Evolutionary conservation across 2,797 vertebrate species (phyloP).

Genomic region (Rhodeus uyekii): DNA sequence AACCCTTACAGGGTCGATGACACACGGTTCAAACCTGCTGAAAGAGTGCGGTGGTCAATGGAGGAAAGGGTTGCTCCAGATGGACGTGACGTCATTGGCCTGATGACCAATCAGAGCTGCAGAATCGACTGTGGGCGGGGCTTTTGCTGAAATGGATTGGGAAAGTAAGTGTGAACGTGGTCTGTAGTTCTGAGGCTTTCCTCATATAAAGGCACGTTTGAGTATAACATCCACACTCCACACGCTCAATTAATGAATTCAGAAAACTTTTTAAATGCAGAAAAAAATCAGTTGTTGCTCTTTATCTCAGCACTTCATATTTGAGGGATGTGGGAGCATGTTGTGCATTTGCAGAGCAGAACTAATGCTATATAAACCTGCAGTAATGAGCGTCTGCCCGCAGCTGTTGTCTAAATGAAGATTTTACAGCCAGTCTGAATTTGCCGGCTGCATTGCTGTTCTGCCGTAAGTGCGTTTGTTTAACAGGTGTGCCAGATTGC

Average conservation of each 20-base stretch:
- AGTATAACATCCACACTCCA: slow-evolving; percentile 57
- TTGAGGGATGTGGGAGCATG: slow-evolving; percentile 77
- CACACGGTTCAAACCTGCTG: too few species aligned
- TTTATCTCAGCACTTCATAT: slow-evolving; percentile 81
- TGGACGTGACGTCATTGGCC: too few species aligned
- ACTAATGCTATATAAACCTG: slow-evolving; percentile 82
- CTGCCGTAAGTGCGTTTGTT: slow-evolving; percentile 78
- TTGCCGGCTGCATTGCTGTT: slow-evolving; percentile 77
- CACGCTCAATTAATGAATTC: slow-evolving; percentile 81
- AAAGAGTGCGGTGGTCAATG: too few species aligned
- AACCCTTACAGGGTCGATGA: too few species aligned
- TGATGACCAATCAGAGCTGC: too few species aligned
- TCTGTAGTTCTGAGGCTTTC: background rate
- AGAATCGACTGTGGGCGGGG: background rate
- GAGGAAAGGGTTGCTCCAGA: too few species aligned
- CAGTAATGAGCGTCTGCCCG: slow-evolving; percentile 75
- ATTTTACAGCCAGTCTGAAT: slow-evolving; percentile 80
- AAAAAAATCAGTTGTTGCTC: slow-evolving; percentile 76
- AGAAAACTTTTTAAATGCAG: slow-evolving; percentile 75
- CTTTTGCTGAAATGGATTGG: background rate
- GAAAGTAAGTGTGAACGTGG: background rate
- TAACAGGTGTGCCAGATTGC: slow-evolving; percentile 77
- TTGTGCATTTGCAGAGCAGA: slow-evolving; percentile 78
- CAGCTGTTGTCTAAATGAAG: slow-evolving; percentile 80
- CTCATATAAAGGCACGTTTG: background rate